phyloP scores from a whole-genome alignment of 2,797 vertebrate species.

The Notolepis coatsorum region DNA sequence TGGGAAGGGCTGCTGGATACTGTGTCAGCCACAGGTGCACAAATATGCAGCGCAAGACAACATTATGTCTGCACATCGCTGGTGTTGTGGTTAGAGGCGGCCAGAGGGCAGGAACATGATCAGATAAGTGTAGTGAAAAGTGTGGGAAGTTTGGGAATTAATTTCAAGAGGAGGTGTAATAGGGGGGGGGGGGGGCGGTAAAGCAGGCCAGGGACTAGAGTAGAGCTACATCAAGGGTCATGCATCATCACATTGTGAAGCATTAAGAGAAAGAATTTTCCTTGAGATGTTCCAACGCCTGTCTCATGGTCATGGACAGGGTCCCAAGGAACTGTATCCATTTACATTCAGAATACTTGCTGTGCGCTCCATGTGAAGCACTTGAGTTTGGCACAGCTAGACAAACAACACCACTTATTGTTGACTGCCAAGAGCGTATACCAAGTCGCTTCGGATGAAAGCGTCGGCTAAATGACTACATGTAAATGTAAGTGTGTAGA shows the following conservation, averaged over 20 bases:
- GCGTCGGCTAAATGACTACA: no score
- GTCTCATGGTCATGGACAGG: no score
- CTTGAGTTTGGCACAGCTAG: no score
- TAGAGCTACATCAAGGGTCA: background rate
- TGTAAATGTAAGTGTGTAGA: background rate
- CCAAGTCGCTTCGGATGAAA: no score
- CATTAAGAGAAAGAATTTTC: no score
- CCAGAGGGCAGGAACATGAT: slow-evolving; percentile 65
- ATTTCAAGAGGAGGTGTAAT: slow-evolving; percentile 44
- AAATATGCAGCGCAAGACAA: slow-evolving; percentile 50
- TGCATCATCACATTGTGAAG: no score
- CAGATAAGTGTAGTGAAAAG: slow-evolving; percentile 43
- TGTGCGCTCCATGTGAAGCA: no score
- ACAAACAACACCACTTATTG: no score
- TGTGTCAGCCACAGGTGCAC: slow-evolving; percentile 69
- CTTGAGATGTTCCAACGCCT: no score
- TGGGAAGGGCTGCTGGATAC: slow-evolving; percentile 51
- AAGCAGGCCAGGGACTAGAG: background rate
- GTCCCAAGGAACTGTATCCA: no score
- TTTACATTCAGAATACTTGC: no score
- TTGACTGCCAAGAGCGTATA: no score
- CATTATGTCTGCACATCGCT: slow-evolving; percentile 47
- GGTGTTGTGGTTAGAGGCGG: slow-evolving; percentile 62
- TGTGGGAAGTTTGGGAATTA: slow-evolving; percentile 42
- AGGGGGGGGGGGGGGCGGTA: background rate